These are phyloP conservation scores for Anableps anableps DNA, from an alignment of 2,797 vertebrate genomes.

Conservation along the genomic window DNA sequence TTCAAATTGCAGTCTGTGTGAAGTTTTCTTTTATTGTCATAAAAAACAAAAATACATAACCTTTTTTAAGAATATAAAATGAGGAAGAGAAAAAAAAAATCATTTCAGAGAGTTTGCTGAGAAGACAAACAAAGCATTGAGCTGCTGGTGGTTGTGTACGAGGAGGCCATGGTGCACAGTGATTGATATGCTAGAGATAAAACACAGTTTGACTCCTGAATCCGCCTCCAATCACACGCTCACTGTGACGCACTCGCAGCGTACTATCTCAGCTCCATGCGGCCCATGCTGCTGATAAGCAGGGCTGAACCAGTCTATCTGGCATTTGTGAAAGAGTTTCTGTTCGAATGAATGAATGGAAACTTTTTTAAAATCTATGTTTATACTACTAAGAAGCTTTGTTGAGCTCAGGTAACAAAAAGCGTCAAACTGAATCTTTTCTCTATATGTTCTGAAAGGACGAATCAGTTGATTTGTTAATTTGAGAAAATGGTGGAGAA, in stretches of 20 bases:
- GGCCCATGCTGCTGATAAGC: slow-evolving; percentile 58
- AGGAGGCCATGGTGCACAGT: slow-evolving; percentile 45
- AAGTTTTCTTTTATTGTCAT: slow-evolving; percentile 37
- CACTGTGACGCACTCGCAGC: slow-evolving; percentile 62
- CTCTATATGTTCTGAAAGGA: not conserved
- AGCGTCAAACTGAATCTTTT: not conserved
- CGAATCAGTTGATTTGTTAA: not conserved
- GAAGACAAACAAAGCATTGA: slow-evolving; percentile 66
- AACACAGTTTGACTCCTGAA: slow-evolving; percentile 65
- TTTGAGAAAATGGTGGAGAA: not conserved
- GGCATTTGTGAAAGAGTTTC: slow-evolving; percentile 52
- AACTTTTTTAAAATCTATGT: slow-evolving; percentile 22
- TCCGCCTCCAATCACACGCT: slow-evolving; percentile 64
- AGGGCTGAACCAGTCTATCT: slow-evolving; percentile 49
- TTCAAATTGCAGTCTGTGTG: slow-evolving; percentile 37
- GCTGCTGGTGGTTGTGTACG: slow-evolving; percentile 35
- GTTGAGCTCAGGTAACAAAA: not conserved
- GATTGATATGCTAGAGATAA: slow-evolving; percentile 74
- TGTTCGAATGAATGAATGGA: slow-evolving; percentile 56
- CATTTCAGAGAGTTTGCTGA: slow-evolving; percentile 63
- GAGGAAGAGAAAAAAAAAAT: slow-evolving; percentile 27
- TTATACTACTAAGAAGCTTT: slow-evolving; percentile 2
- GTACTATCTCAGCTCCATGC: slow-evolving; percentile 64
- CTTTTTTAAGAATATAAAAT: slow-evolving; percentile 32
- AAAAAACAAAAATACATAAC: slow-evolving; percentile 46